phyloP scores from a whole-genome alignment of 1,140 invertebrate species.

The Ceratoteleas bidentatus region DNA sequence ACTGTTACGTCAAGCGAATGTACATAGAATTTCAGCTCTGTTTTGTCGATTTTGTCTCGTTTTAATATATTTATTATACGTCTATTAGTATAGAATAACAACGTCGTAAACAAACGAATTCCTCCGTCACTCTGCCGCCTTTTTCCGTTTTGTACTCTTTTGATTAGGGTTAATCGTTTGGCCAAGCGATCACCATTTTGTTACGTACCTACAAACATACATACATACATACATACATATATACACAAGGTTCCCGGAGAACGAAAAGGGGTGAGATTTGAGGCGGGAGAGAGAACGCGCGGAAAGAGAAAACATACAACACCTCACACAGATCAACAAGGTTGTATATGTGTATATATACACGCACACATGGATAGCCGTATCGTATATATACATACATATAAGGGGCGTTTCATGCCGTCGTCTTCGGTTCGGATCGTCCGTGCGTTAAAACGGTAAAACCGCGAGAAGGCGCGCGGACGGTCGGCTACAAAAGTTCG shows the following conservation, averaged over 20 bases:
- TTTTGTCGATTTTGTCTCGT: slow-evolving; percentile 10
- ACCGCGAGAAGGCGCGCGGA: slow-evolving; percentile 11
- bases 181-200: slow-evolving; percentile 72
- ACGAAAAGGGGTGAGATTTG: neutral
- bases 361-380: neutral
- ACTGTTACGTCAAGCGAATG: slow-evolving; percentile 61
- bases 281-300: neutral
- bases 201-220: slow-evolving; percentile 67
- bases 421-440: neutral
- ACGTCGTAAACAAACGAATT: slow-evolving; percentile 72
- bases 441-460: neutral
- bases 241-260: slow-evolving; percentile 53
- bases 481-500: slow-evolving; percentile 23
- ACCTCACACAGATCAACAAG: slow-evolving; percentile 42
- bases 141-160: slow-evolving; percentile 79
- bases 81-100: slow-evolving; percentile 65
- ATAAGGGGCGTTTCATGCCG: slow-evolving; percentile 35
- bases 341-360: neutral
- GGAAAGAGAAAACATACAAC: slow-evolving; percentile 40
- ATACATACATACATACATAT: slow-evolving; percentile 45
- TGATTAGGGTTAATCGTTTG: slow-evolving; percentile 78
- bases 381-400: neutral
- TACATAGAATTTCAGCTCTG: neutral
- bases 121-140: slow-evolving; percentile 68
- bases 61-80: slow-evolving; percentile 59